These are phyloP conservation scores for Drosophila aldrichi DNA, from an alignment of 2,888 invertebrate species.

Conservation along the genomic window DNA sequence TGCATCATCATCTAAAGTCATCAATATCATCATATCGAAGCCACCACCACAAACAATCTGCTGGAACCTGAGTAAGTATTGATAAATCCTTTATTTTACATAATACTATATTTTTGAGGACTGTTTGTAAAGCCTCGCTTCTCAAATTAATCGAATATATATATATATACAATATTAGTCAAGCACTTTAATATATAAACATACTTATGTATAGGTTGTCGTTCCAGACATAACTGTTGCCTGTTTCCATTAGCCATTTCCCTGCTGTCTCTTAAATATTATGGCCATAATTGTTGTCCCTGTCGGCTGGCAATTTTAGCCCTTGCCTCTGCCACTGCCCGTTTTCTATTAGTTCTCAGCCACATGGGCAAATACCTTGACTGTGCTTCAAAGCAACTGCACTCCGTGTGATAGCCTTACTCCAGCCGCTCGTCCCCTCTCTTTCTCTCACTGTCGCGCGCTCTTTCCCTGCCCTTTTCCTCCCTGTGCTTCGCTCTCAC, in stretches of 20 bases:
- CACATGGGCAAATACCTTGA: conserved; percentile 54
- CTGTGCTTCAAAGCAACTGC: conserved; percentile 47
- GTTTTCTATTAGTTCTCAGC: conserved; percentile 57
- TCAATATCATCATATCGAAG: neutral
- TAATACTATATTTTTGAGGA: neutral
- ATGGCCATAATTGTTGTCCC: conserved; percentile 34
- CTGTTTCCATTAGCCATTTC: neutral
- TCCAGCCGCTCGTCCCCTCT: too few species aligned
- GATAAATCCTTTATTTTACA: neutral
- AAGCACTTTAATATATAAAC: neutral
- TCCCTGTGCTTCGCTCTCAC: neutral
- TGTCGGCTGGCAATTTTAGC: conserved; percentile 5
- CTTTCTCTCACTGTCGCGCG: neutral
- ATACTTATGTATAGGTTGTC: neutral
- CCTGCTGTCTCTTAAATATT: conserved; percentile 17
- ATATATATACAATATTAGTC: neutral
- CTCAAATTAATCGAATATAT: neutral
- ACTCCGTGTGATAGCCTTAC: conserved; percentile 2
- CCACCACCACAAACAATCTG: neutral
- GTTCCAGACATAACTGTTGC: neutral
- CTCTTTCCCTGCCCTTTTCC: fast-evolving
- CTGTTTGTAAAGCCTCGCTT: neutral
- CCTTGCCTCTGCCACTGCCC: neutral
- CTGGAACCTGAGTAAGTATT: neutral
- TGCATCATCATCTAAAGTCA: neutral